Conservation (phyloP, 2,888 invertebrate genomes). For the Nephrotoma guestfalica region DNA sequence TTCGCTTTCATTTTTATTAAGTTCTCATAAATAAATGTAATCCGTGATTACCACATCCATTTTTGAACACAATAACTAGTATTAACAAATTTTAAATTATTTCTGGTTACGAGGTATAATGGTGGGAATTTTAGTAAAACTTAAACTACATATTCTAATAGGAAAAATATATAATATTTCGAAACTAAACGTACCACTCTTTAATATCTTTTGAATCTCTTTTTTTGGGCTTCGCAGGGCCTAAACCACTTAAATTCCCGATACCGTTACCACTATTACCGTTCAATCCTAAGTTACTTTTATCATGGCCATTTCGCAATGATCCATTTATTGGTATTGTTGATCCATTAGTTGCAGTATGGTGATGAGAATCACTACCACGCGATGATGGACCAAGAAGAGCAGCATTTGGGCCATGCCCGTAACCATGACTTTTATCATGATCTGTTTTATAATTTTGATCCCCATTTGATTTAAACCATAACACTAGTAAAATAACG, state of each 20-base stretch:
- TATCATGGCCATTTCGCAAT: constrained; percentile 30
- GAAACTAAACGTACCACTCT: constrained; percentile 85
- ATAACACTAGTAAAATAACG: constrained; percentile 77
- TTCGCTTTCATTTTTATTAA: not conserved
- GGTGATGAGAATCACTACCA: constrained; percentile 32
- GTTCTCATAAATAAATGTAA: not conserved
- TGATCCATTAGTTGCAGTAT: constrained; percentile 21
- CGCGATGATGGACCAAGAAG: constrained; percentile 47
- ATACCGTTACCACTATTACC: constrained; percentile 24
- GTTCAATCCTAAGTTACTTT: constrained; percentile 3
- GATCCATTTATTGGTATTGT: constrained; percentile 25
- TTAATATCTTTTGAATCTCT: constrained; percentile 78
- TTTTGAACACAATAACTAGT: not conserved
- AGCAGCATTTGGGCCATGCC: constrained; percentile 67
- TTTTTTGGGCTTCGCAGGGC: constrained; percentile 42
- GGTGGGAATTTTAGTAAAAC: not conserved
- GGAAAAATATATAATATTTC: not conserved
- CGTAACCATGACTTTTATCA: constrained; percentile 51
- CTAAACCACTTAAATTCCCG: constrained; percentile 10
- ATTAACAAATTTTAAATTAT: not conserved
- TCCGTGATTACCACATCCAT: not conserved
- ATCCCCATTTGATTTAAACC: constrained; percentile 73
- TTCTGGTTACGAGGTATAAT: not conserved
- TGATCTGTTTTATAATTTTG: constrained; percentile 90
- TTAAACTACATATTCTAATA: not conserved